Evolutionary conservation across 2,888 invertebrate genomes (phyloP).

Genomic region (Tortrix viridana): DNA sequence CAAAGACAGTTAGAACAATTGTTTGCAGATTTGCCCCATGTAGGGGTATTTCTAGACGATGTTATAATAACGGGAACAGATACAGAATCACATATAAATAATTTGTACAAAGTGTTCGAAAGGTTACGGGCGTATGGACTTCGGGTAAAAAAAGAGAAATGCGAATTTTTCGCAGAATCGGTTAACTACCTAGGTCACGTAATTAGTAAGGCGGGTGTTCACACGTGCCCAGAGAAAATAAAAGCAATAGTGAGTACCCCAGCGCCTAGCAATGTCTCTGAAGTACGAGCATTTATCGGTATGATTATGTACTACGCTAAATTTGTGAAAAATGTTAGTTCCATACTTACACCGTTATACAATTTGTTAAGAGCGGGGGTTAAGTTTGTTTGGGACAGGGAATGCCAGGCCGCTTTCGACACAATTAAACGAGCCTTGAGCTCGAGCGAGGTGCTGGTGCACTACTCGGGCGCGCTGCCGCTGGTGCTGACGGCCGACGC

Average conservation of each 20-base stretch:
- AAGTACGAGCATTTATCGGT: slow-evolving; percentile 43
- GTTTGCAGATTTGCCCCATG: background rate
- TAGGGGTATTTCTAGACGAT: slow-evolving; percentile 16
- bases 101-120: slow-evolving; percentile 19
- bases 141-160: slow-evolving; percentile 27
- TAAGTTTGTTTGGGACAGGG: slow-evolving; percentile 36
- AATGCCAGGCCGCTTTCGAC: slow-evolving; percentile 39
- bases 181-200: slow-evolving; percentile 32
- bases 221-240: slow-evolving; percentile 27
- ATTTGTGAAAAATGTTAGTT: slow-evolving; percentile 40
- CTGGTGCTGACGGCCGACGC: slow-evolving; percentile 20
- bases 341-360: slow-evolving; percentile 42
- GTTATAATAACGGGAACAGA: slow-evolving; percentile 2
- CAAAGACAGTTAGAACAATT: slow-evolving; percentile 10
- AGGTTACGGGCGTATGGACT: slow-evolving; percentile 18
- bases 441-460: slow-evolving; percentile 17
- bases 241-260: slow-evolving; percentile 34
- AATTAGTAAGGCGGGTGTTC: slow-evolving; percentile 23
- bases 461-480: slow-evolving; percentile 1
- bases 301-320: slow-evolving; percentile 42
- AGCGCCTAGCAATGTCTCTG: slow-evolving; percentile 32
- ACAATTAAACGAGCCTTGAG: slow-evolving; percentile 1
- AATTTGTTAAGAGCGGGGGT: slow-evolving; percentile 33
- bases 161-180: slow-evolving; percentile 25
- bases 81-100: background rate